Evolutionary conservation across 1,140 invertebrate genomes (phyloP).

Genomic region (Trachymyrmex cornetzi): DNA sequence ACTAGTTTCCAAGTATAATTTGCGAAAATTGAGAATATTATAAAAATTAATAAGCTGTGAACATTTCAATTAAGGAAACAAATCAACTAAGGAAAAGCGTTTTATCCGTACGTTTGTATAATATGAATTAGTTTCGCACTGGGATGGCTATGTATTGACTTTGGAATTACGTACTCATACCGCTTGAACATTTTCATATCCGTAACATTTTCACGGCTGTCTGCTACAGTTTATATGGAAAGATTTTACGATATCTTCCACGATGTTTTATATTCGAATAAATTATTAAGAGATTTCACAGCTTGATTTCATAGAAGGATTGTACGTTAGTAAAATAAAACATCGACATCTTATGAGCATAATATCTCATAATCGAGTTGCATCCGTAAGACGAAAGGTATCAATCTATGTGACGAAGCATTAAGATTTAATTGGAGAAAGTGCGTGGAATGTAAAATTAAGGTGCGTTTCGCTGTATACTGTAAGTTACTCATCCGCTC

Average conservation of each 20-base stretch:
- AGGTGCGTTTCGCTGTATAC: neutral
- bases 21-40: slow-evolving; percentile 20
- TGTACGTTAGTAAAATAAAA: slow-evolving; percentile 6
- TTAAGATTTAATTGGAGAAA: slow-evolving; percentile 46
- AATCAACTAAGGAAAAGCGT: neutral
- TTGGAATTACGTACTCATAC: neutral
- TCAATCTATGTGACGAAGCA: neutral
- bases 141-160: neutral
- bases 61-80: too few relatives aligned
- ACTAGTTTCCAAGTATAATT: slow-evolving; percentile 9
- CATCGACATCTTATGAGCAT: neutral
- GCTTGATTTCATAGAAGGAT: neutral
- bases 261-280: slow-evolving; percentile 2
- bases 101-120: neutral
- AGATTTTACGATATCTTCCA: slow-evolving; percentile 20
- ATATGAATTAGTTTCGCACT: neutral
- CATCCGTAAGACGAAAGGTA: neutral
- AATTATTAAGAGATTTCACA: slow-evolving; percentile 28
- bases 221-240: neutral
- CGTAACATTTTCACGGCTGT: slow-evolving; percentile 29
- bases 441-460: slow-evolving; percentile 20
- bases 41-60: slow-evolving; percentile 31
- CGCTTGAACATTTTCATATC: neutral
- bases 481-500: neutral
- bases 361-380: neutral